Evolutionary conservation across 2,888 invertebrate genomes (phyloP).

Genomic region (Parelbella ahira): DNA sequence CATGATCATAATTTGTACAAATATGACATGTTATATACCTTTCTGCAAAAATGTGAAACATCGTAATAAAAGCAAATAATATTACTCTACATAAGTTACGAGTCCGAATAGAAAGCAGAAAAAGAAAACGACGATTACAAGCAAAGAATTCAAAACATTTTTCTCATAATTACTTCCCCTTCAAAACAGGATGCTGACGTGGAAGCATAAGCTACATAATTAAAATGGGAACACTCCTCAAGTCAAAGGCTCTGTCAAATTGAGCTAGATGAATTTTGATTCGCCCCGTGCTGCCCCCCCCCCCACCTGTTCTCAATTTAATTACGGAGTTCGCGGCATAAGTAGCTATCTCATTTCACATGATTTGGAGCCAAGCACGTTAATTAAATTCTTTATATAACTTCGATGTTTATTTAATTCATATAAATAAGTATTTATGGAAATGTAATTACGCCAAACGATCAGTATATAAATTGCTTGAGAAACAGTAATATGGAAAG

Average conservation of each 20-base stretch:
- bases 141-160: too few species aligned
- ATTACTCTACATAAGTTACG: too few species aligned
- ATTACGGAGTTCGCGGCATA: slow-evolving; percentile 62
- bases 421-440: too few species aligned
- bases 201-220: slow-evolving; percentile 37
- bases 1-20: too few species aligned
- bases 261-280: slow-evolving; percentile 72
- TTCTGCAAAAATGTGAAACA: too few species aligned
- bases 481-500: too few species aligned
- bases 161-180: neutral
- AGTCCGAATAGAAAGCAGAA: too few species aligned
- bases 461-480: too few species aligned
- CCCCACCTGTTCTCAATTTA: slow-evolving; percentile 73
- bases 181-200: neutral
- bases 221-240: slow-evolving; percentile 56
- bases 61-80: too few species aligned
- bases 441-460: too few species aligned
- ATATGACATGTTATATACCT: neutral
- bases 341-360: slow-evolving; percentile 68
- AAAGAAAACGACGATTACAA: neutral
- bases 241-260: slow-evolving; percentile 59
- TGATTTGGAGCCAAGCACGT: slow-evolving; percentile 46
- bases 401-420: too few species aligned
- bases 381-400: slow-evolving; percentile 65
- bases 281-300: slow-evolving; percentile 62